Evolutionary conservation across 2,113 vertebrate genomes (phyloP).

Genomic region (Crypturellus undulatus): DNA sequence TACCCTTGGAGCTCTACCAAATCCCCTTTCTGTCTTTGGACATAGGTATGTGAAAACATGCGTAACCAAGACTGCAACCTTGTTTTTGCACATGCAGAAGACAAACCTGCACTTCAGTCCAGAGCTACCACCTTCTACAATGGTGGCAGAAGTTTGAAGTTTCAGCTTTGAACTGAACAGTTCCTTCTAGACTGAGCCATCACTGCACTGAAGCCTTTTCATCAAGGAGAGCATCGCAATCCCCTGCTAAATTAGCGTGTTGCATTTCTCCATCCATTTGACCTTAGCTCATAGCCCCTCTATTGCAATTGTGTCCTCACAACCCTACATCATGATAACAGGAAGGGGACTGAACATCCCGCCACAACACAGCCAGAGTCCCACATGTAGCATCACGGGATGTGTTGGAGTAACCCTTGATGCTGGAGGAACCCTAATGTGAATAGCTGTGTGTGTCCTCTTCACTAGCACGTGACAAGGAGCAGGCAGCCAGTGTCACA

Average conservation of each 20-base stretch:
- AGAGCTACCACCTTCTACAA: not conserved
- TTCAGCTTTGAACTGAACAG: not conserved
- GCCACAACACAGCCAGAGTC: not conserved
- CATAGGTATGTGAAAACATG: not conserved
- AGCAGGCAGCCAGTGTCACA: not conserved
- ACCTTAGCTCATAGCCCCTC: not conserved
- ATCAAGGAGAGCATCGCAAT: fast-evolving
- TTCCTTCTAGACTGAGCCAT: fast-evolving
- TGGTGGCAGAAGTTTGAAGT: not conserved
- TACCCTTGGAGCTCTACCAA: slow-evolving; percentile 35
- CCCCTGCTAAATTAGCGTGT: fast-evolving
- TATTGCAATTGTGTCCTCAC: not conserved
- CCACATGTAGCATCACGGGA: not conserved
- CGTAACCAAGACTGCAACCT: not conserved
- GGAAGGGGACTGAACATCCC: not conserved
- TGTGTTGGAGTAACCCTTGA: no score
- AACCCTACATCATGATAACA: fast-evolving
- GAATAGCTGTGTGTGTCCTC: not conserved
- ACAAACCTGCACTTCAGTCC: not conserved
- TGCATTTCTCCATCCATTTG: not conserved
- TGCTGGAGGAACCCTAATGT: not conserved
- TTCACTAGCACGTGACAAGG: fast-evolving
- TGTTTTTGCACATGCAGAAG: slow-evolving; percentile 6
- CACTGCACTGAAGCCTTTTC: fast-evolving
- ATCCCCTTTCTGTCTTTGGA: slow-evolving; percentile 27